These are phyloP conservation scores for Semotilus atromaculatus DNA, from an alignment of 2,797 vertebrate species.

Conservation along the genomic window DNA sequence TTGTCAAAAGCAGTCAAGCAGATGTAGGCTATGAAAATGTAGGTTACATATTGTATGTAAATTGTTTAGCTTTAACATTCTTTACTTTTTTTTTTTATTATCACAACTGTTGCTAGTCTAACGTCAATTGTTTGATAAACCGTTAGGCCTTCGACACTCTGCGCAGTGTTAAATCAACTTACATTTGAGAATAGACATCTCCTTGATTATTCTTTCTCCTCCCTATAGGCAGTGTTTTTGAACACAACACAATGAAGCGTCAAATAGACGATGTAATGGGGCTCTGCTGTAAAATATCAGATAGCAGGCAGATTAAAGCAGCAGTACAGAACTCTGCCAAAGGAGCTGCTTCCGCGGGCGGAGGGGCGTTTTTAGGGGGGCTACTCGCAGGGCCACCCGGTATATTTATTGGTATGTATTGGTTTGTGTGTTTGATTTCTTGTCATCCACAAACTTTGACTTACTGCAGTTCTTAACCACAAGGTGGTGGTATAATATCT, in stretches of 20 bases:
- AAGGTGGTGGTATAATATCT: not conserved
- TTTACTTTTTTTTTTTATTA: not conserved
- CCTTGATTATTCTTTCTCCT: not conserved
- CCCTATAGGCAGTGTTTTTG: not conserved
- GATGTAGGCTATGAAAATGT: too few relatives aligned
- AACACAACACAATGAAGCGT: slow-evolving; percentile 73
- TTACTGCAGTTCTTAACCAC: not conserved
- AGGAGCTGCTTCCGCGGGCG: slow-evolving; percentile 80
- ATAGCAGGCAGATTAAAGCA: slow-evolving; percentile 79
- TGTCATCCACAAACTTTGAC: not conserved
- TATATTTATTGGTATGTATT: slow-evolving; percentile 82
- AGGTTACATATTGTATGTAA: not conserved
- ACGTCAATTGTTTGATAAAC: not conserved
- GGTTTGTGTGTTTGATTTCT: not conserved
- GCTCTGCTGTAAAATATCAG: slow-evolving; percentile 81
- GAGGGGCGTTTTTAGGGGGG: slow-evolving; percentile 82
- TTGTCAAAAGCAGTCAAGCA: not conserved
- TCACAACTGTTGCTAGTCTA: not conserved
- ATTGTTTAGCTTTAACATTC: not conserved
- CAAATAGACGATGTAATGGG: slow-evolving; percentile 78
- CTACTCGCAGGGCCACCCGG: slow-evolving; percentile 84
- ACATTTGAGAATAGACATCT: not conserved
- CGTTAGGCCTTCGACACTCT: not conserved
- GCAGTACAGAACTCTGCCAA: slow-evolving; percentile 79
- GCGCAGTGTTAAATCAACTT: not conserved